Conservation (phyloP, 2,113 vertebrate species). For the Ptilonorhynchus violaceus region DNA sequence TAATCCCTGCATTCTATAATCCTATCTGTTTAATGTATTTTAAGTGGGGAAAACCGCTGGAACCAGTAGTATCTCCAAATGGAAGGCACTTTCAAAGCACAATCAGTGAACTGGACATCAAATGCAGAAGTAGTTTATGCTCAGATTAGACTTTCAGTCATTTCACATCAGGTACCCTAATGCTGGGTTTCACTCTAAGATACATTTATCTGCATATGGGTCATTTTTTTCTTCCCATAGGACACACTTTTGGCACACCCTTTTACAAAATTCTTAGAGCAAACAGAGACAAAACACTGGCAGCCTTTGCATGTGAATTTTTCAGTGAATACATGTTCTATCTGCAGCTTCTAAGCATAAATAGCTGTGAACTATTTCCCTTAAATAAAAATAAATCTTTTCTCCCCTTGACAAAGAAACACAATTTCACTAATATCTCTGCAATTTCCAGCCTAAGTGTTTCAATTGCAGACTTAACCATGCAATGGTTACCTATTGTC, state of each 20-base stretch:
- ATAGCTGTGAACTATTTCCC: not conserved
- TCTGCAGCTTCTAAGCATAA: not conserved
- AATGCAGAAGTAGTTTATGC: not conserved
- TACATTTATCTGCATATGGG: not conserved
- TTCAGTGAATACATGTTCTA: not conserved
- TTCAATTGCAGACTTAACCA: not conserved
- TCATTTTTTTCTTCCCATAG: not conserved
- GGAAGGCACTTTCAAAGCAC: not conserved
- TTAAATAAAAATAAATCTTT: not conserved
- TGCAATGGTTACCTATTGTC: not conserved
- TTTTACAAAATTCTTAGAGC: not conserved
- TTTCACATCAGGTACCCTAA: not conserved
- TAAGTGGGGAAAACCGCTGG: not conserved
- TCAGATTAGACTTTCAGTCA: not conserved
- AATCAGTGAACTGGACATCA: not conserved
- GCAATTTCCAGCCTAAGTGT: not conserved
- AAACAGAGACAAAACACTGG: not conserved
- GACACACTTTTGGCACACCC: not conserved
- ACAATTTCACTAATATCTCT: not conserved
- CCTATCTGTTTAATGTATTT: conserved; percentile 50
- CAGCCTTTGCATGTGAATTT: not conserved
- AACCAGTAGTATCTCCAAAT: conserved; percentile 11
- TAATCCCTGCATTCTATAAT: conserved; percentile 62
- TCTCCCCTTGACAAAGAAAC: not conserved
- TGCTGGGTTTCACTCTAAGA: not conserved